These are phyloP conservation scores for Rafetus swinhoei DNA, from an alignment of 2,113 vertebrate genomes.

Conservation along the genomic window DNA sequence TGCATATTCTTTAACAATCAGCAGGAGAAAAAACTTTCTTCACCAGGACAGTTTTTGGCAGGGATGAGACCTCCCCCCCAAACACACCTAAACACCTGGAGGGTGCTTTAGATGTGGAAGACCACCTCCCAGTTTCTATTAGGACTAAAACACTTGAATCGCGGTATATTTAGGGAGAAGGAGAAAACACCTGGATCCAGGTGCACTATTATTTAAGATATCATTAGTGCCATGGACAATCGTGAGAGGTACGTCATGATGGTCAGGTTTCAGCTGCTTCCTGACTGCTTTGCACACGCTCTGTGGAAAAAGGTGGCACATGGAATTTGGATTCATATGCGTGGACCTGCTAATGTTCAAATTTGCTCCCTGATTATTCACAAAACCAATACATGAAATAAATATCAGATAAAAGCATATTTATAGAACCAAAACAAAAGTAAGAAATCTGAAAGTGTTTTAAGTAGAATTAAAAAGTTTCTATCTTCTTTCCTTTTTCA, in stretches of 20 bases:
- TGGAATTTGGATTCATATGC: neutral
- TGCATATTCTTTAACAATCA: neutral
- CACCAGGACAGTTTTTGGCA: too few relatives aligned
- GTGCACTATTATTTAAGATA: neutral
- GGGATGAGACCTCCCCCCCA: rapidly evolving
- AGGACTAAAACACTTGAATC: neutral
- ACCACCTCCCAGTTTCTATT: too few relatives aligned
- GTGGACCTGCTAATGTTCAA: neutral
- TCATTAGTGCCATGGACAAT: neutral
- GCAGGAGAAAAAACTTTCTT: neutral
- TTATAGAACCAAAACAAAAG: neutral
- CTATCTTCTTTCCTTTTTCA: neutral
- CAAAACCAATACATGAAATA: neutral
- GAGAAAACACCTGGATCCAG: neutral
- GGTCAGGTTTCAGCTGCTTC: neutral
- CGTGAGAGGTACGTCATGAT: neutral
- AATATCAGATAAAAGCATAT: neutral
- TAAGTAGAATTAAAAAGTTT: neutral
- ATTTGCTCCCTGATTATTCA: neutral
- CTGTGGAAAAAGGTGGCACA: neutral
- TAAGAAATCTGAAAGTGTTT: neutral
- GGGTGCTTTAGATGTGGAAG: too few relatives aligned
- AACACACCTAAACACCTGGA: too few relatives aligned
- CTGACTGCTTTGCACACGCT: neutral
- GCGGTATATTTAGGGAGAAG: neutral